A percentile compares a stretch with the other conserved stretches of the same genome.
Evolutionary conservation across 2,113 vertebrate genomes (phyloP).

Genomic region (Marmota monax): DNA sequence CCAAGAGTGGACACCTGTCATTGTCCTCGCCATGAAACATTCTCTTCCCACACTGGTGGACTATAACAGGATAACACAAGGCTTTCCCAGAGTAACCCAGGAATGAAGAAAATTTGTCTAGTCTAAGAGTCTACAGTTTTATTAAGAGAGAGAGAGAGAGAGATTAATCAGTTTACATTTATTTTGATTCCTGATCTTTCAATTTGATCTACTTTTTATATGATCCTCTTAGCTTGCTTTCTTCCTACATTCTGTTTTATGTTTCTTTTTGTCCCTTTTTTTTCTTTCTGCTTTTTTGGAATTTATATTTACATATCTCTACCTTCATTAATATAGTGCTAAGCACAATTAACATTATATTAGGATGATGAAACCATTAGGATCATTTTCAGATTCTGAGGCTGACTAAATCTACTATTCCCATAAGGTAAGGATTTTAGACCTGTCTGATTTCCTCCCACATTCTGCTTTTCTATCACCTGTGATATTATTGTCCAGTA

Average conservation of each 20-base stretch:
- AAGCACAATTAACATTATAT: not conserved
- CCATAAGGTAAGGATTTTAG: not conserved
- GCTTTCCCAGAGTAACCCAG: not conserved
- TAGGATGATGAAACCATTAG: not conserved
- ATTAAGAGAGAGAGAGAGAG: not conserved
- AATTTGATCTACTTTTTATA: not conserved
- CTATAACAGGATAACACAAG: not conserved
- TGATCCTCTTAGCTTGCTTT: not conserved
- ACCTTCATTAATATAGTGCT: not conserved
- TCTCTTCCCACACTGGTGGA: not conserved
- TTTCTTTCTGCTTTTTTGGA: not conserved
- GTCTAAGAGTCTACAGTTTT: not conserved
- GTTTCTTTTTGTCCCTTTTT: not conserved
- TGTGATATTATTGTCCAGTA: not conserved
- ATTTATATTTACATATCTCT: not conserved
- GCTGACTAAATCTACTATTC: not conserved
- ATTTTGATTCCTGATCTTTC: not conserved
- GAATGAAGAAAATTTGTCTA: not conserved
- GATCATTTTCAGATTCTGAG: not conserved
- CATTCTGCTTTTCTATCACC: not conserved
- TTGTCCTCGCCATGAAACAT: not conserved
- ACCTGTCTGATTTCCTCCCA: not conserved
- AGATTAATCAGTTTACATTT: constrained; percentile 50
- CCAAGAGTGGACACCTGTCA: not conserved
- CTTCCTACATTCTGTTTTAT: no score